Conservation (phyloP, 2,888 invertebrate species). For the Morinoia aosen region DNA sequence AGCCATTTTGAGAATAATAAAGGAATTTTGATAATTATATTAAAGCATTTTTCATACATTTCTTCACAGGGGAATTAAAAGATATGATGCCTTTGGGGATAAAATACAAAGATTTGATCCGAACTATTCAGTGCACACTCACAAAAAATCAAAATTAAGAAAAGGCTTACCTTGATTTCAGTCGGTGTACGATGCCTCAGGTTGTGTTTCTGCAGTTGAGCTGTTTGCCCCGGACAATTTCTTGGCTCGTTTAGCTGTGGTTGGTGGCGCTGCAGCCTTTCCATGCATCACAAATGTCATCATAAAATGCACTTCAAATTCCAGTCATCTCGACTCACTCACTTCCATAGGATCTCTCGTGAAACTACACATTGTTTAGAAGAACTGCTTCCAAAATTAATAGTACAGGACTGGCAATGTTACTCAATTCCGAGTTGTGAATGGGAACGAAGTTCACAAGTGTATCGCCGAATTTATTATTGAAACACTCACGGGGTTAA, state of each 20-base stretch:
- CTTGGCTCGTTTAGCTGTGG: not conserved
- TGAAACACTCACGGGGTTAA: not conserved
- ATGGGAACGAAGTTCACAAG: not conserved
- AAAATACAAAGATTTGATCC: too few relatives aligned
- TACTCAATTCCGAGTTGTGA: not conserved
- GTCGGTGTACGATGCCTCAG: not conserved
- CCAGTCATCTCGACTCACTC: not conserved
- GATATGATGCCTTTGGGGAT: too few relatives aligned
- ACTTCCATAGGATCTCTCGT: not conserved
- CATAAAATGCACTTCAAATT: not conserved
- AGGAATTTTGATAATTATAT: too few relatives aligned
- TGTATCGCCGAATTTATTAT: not conserved
- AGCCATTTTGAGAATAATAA: too few relatives aligned
- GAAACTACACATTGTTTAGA: not conserved
- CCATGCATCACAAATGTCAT: not conserved
- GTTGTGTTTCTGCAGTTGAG: not conserved
- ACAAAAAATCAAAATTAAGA: not conserved
- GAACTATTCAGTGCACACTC: too few relatives aligned
- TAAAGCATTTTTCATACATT: too few relatives aligned
- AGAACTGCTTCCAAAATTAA: not conserved
- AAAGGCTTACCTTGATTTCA: not conserved
- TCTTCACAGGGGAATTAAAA: too few relatives aligned
- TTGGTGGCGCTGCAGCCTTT: not conserved
- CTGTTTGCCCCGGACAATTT: not conserved
- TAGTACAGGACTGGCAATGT: not conserved